A percentile compares a stretch with the other conserved stretches of the same genome.
Evolutionary conservation across 30 jellyfish, hydroid and myxozoan species (phyloP).

Genomic region (Turritopsis dohrnii): DNA sequence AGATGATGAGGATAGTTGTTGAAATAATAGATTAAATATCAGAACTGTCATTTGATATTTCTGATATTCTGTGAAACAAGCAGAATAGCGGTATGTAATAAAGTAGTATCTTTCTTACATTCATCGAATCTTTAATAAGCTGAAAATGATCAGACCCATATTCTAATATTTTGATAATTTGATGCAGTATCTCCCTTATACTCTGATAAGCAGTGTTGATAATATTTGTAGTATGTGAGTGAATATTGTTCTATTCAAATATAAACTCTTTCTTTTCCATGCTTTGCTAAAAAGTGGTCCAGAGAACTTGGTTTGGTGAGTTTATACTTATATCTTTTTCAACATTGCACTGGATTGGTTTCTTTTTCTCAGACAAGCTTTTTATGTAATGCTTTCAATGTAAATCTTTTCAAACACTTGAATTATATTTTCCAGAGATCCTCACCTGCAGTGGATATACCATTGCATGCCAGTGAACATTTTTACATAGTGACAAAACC

Average conservation of each 20-base stretch:
- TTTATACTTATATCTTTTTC: neutral
- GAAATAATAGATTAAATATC: neutral
- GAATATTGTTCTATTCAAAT: neutral
- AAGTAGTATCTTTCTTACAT: too few relatives aligned
- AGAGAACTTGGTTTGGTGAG: conserved; percentile 88
- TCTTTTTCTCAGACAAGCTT: too few relatives aligned
- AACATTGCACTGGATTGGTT: neutral
- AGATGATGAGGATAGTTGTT: neutral
- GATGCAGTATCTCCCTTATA: too few relatives aligned
- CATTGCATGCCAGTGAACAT: conserved; percentile 92
- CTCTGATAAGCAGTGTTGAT: too few relatives aligned
- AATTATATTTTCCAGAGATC: conserved; percentile 38
- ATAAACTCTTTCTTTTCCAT: neutral
- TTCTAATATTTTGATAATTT: too few relatives aligned
- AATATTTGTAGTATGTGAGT: neutral
- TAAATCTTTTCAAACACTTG: neutral
- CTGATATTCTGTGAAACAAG: too few relatives aligned
- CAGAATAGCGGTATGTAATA: too few relatives aligned
- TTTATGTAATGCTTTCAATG: too few relatives aligned
- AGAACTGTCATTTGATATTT: neutral
- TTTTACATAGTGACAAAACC: conserved; percentile 95
- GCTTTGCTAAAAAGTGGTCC: conserved; percentile 95
- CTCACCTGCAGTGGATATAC: conserved; percentile 53
- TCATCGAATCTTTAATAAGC: too few relatives aligned
- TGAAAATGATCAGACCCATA: too few relatives aligned